Conservation (phyloP, 2,888 invertebrate genomes). For the Dasypogon diadema region DNA sequence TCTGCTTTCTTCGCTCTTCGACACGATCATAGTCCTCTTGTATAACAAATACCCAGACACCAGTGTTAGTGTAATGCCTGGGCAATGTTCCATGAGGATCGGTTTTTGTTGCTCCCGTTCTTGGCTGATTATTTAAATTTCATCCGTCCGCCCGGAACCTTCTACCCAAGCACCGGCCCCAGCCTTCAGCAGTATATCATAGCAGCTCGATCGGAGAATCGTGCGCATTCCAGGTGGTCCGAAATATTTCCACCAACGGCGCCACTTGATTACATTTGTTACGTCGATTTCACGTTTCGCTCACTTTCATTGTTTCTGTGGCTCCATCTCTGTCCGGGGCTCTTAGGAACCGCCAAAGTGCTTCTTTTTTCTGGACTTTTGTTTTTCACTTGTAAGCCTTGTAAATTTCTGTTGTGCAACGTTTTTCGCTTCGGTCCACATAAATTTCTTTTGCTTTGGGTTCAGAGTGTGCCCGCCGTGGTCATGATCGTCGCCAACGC, state of each 20-base stretch:
- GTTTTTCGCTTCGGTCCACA: constrained; percentile 48
- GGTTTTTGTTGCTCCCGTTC: constrained; percentile 33
- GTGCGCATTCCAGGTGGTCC: constrained; percentile 53
- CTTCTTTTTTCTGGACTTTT: constrained; percentile 4
- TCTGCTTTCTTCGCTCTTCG: constrained; percentile 29
- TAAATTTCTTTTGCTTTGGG: constrained; percentile 34
- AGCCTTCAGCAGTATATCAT: constrained; percentile 48
- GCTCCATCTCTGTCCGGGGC: background rate
- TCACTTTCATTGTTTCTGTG: constrained; percentile 43
- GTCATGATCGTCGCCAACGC: constrained; percentile 48
- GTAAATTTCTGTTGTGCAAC: constrained; percentile 53
- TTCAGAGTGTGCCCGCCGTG: constrained; percentile 32
- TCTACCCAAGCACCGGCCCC: constrained; percentile 4
- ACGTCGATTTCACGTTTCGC: constrained; percentile 31
- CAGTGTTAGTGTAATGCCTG: background rate
- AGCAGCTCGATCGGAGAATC: constrained; percentile 49
- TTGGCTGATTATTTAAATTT: constrained; percentile 40
- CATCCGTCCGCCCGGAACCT: constrained; percentile 14
- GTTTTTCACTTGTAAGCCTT: constrained; percentile 43
- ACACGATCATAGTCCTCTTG: background rate
- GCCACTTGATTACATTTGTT: constrained; percentile 52
- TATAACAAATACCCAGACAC: background rate
- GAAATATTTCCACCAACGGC: constrained; percentile 52
- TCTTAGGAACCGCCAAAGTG: constrained; percentile 46
- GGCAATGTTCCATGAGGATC: constrained; percentile 7